Conservation (phyloP, 2,888 invertebrate genomes). For the Petrophora chlorosata region DNA sequence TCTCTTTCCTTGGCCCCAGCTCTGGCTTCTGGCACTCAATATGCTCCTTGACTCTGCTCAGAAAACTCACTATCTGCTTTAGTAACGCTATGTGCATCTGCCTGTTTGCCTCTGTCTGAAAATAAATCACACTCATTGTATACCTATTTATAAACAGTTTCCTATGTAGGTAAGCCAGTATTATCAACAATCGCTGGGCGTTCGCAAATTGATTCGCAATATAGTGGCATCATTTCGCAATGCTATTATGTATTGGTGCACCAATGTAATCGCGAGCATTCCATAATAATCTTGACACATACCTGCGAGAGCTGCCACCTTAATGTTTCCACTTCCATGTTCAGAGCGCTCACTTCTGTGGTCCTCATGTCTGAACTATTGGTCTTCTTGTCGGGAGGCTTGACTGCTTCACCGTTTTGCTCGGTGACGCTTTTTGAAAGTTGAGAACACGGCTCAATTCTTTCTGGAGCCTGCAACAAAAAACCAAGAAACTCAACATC, state of each 20-base stretch:
- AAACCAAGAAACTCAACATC: constrained; percentile 27
- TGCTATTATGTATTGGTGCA: constrained; percentile 52
- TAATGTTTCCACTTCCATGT: constrained; percentile 87
- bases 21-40: constrained; percentile 75
- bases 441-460: constrained; percentile 66
- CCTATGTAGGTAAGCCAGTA: constrained; percentile 18
- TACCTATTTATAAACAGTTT: constrained; percentile 16
- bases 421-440: constrained; percentile 63
- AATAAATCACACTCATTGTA: constrained; percentile 46
- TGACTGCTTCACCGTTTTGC: constrained; percentile 55
- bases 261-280: constrained; percentile 40
- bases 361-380: constrained; percentile 53
- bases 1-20: constrained; percentile 42
- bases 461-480: constrained; percentile 72
- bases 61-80: constrained; percentile 87
- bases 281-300: constrained; percentile 30
- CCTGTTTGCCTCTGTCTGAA: constrained; percentile 87
- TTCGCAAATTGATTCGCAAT: constrained; percentile 41
- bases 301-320: constrained; percentile 90
- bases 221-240: constrained; percentile 45
- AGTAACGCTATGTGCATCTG: constrained; percentile 89
- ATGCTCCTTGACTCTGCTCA: constrained; percentile 87
- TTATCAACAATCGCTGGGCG: constrained; percentile 29
- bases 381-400: constrained; percentile 52
- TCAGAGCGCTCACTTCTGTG: constrained; percentile 79